These are phyloP conservation scores for Egretta garzetta DNA, from an alignment of 2,113 vertebrate genomes.

Conservation along the genomic window DNA sequence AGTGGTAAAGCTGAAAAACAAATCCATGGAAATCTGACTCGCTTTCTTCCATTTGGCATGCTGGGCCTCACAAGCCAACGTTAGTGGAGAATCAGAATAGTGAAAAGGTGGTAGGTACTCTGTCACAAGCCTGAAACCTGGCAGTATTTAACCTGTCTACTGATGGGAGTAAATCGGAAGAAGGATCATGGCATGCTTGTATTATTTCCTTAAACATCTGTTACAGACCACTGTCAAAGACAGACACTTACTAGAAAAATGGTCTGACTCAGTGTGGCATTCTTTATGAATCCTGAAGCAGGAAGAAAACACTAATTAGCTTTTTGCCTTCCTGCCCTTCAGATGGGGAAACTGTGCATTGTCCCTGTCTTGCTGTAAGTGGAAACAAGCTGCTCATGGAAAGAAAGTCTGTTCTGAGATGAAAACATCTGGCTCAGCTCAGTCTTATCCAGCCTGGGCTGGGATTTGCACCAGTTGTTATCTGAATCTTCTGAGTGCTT, in stretches of 20 bases:
- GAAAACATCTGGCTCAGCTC: neutral
- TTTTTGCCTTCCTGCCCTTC: neutral
- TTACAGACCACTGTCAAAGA: neutral
- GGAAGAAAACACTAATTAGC: neutral
- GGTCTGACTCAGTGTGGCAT: neutral
- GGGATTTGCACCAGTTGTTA: conserved; percentile 33
- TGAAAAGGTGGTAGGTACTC: neutral
- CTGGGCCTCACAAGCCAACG: neutral
- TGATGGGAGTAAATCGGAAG: neutral
- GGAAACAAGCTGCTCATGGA: conserved; percentile 22
- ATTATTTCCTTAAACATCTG: neutral
- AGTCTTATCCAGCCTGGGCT: conserved; percentile 12
- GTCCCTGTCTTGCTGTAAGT: conserved; percentile 3
- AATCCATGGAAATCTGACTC: neutral
- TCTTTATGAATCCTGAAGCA: neutral
- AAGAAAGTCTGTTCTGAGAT: neutral
- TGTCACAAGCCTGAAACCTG: neutral
- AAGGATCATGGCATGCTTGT: neutral
- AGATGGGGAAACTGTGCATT: neutral
- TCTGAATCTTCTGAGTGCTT: neutral
- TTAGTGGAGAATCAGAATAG: neutral
- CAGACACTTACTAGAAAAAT: neutral
- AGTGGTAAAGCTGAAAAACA: neutral
- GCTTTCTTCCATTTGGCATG: neutral
- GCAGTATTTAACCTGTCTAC: neutral